Conservation (phyloP, 2,797 vertebrate genomes). For the Sebastes umbrosus region DNA sequence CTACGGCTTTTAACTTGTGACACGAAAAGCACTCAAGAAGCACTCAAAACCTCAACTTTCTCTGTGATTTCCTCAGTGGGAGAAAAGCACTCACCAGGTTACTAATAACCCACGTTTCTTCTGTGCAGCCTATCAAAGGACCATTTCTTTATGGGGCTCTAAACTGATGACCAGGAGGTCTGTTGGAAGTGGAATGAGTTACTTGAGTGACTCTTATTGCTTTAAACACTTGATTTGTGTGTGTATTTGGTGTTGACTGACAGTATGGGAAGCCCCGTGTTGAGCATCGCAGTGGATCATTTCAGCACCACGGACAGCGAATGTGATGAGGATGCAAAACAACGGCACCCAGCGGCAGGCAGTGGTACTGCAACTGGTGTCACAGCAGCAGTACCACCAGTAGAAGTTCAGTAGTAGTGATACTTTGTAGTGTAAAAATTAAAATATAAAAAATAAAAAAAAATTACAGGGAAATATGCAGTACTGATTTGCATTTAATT, state of each 20-base stretch:
- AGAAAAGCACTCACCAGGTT: background rate
- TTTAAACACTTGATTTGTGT: background rate
- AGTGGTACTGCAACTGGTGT: background rate
- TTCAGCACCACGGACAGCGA: conserved; percentile 79
- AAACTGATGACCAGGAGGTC: background rate
- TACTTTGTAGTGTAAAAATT: background rate
- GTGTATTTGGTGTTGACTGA: background rate
- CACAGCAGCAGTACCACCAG: background rate
- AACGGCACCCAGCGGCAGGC: conserved; percentile 61
- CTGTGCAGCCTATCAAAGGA: background rate
- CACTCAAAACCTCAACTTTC: background rate
- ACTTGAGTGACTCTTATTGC: background rate
- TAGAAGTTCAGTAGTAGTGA: background rate
- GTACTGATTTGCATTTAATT: background rate
- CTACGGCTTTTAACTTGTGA: conserved; percentile 21
- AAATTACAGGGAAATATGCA: background rate
- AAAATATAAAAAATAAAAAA: background rate
- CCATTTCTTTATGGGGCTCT: background rate
- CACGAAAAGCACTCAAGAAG: background rate
- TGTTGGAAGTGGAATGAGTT: background rate
- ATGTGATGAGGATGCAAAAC: conserved; percentile 13
- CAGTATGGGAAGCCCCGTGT: background rate
- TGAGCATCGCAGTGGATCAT: background rate
- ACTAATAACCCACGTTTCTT: background rate
- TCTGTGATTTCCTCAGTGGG: background rate